Evolutionary conservation across 2,888 invertebrate species (phyloP), one percentile per base, ranked within the genome.

Genomic region (Myathropa florea): DNA sequence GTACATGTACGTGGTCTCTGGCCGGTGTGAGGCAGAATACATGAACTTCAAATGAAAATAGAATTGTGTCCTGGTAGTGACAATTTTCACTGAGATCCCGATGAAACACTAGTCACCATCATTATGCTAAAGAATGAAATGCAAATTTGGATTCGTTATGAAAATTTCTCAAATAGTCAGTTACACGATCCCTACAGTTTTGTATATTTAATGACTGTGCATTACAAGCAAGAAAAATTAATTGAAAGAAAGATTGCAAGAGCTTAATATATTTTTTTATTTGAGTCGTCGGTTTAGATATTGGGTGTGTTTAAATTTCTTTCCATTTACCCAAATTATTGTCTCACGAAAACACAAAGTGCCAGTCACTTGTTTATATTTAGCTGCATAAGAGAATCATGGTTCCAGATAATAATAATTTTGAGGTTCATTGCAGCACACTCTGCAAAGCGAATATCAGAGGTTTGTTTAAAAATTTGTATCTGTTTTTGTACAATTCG

Each of bases 101-200:
- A 57, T 30, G 26, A n/a, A 77, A 73, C 61, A 57, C 78, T 68
- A 68, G 55, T 9, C 28, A 64, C 71, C 76, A 72, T 61, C 55
- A 59, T 36, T 61, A 72, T 65, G 12, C 55, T 14, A 30, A 14
- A 3, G 60, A 68, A 57, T 46, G 67, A 68, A 28, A 46, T 53
- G 53, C 61, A 68, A 68, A 46, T 73, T 36, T 14, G 23, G 65
- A 72, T 72, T 72, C 61, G 67, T 67, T 65, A 53, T 39, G 36
- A 82, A 65, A 67, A 77, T 78, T 67, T 83, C 61, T 67, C 78
- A 72, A 77, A 82, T 57, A 72, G 63, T 59, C 65, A 28, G 72
- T 60, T 23, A 26, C 63, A 46, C 26, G 61, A 68, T 46, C n/a
- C n/a, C n/a, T n/a, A n/a, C n/a, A n/a, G 46, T 64, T 64, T 36